Evolutionary conservation across 1,140 invertebrate species (phyloP), one percentile per base, ranked within the genome.

Genomic region (Drosophila fuyamai): DNA sequence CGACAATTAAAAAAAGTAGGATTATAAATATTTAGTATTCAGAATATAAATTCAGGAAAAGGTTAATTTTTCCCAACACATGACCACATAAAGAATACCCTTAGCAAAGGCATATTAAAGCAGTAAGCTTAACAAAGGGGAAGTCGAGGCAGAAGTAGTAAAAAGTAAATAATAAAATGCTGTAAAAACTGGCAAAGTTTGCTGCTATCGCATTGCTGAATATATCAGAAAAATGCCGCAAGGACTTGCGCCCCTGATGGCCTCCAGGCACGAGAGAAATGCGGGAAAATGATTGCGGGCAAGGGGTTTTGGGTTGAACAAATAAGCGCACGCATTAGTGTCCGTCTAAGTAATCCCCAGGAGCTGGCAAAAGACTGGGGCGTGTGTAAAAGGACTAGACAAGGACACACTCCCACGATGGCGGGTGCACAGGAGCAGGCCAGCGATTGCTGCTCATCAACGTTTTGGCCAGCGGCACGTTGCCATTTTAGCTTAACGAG

Each of bases 401-500:
- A 79, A 80, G 65, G 54, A 48, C 68, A 53, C 53, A 51, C 65
- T 41, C 14, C 6, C 51, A 48, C 41, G 32, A 6, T 8, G 29
- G 29, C 29, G 5, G 29, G 8, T 8, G 8, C 29, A 50, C 18
- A 57, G 38, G 58, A 76, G 47, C 74, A 47, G 55, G 59, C 60
- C 38, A 41, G 53, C 76, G 68, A 78, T 77, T 71, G 59, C 50
- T 58, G 81, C 79, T 89, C 85, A 89, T 89, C 84, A 89, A 79
- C 73, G 58, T 76, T 59, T 75, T 56, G 67, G 76, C 84, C 72
- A 71, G 66, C 58, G 84, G 79, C 84, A 84, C 80, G 84, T 88
- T 88, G 85, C 85, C 85, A 89, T 89, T 89, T 89, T 76, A 66
- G 84, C 84, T 89, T 89, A 89, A 89, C 84, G 81, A 89, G 84